phyloP scores from a whole-genome alignment of 2,888 invertebrate genomes.

The Dinocampus coccinellae region DNA sequence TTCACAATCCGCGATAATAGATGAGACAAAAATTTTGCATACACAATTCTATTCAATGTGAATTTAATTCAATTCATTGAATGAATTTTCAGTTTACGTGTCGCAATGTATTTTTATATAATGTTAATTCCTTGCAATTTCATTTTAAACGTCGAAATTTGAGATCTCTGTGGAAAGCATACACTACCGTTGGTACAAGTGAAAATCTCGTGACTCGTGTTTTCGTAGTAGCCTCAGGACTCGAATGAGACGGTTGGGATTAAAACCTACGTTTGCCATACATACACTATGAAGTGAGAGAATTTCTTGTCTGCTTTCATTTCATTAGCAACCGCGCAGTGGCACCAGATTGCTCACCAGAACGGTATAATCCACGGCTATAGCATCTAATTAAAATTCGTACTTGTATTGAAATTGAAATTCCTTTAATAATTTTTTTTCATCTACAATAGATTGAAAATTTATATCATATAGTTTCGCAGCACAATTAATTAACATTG shows the following conservation, averaged over 20 bases:
- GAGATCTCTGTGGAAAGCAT: conserved; percentile 19
- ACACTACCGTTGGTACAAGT: conserved; percentile 31
- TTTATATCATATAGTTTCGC: conserved; percentile 10
- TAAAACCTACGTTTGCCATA: conserved; percentile 33
- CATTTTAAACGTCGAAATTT: conserved; percentile 40
- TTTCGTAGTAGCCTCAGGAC: conserved; percentile 6
- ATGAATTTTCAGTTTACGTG: background rate
- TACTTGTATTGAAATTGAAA: conserved; percentile 38
- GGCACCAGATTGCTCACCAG: conserved; percentile 46
- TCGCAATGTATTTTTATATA: conserved; percentile 29
- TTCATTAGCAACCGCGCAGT: conserved; percentile 41
- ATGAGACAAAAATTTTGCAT: conserved; percentile 31
- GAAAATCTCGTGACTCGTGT: conserved; percentile 34
- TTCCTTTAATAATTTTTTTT: background rate
- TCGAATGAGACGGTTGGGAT: conserved; percentile 37
- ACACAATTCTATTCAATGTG: background rate
- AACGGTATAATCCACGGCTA: conserved; percentile 43
- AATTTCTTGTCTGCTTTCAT: conserved; percentile 34
- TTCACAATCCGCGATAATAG: conserved; percentile 34
- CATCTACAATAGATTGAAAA: background rate
- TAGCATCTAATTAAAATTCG: conserved; percentile 49
- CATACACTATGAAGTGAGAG: conserved; percentile 9
- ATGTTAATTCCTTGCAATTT: conserved; percentile 34
- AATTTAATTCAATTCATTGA: conserved; percentile 36
- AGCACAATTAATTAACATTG: conserved; percentile 20